Conservation (phyloP, 2,888 invertebrate genomes). For the Eupithecia inturbata region DNA sequence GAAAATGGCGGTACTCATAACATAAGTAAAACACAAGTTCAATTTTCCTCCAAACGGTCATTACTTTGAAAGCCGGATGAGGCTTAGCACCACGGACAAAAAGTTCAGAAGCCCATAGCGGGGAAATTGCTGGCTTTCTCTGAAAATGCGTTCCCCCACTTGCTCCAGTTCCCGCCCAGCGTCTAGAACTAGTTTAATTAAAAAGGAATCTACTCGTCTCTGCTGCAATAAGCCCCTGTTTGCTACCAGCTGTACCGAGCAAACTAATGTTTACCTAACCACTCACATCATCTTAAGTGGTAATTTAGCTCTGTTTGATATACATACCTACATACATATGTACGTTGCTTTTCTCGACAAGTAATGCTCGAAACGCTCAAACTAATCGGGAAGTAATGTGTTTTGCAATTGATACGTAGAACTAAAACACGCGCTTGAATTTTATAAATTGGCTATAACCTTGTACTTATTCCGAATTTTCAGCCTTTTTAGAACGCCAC, state of each 20-base stretch:
- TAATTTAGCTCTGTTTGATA: conserved; percentile 30
- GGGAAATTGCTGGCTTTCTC: conserved; percentile 19
- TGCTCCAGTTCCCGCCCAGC: conserved; percentile 47
- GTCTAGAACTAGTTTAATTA: conserved; percentile 74
- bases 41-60: conserved; percentile 15
- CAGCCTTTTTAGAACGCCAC: too few relatives aligned
- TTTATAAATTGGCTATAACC: not conserved
- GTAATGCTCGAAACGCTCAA: conserved; percentile 5
- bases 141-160: conserved; percentile 39
- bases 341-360: conserved; percentile 23
- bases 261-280: conserved; percentile 55
- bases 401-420: not conserved
- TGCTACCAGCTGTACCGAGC: conserved; percentile 63
- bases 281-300: conserved; percentile 36
- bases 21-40: conserved; percentile 12
- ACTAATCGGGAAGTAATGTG: not conserved
- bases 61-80: conserved; percentile 24
- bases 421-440: not conserved
- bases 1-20: not conserved
- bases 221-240: conserved; percentile 71
- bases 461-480: not conserved
- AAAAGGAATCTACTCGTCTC: conserved; percentile 72
- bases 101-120: conserved; percentile 1
- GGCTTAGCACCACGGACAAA: conserved; percentile 12
- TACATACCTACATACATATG: too few relatives aligned